phyloP scores from a whole-genome alignment of 2,888 invertebrate genomes.

The Strigamia crassipes region DNA sequence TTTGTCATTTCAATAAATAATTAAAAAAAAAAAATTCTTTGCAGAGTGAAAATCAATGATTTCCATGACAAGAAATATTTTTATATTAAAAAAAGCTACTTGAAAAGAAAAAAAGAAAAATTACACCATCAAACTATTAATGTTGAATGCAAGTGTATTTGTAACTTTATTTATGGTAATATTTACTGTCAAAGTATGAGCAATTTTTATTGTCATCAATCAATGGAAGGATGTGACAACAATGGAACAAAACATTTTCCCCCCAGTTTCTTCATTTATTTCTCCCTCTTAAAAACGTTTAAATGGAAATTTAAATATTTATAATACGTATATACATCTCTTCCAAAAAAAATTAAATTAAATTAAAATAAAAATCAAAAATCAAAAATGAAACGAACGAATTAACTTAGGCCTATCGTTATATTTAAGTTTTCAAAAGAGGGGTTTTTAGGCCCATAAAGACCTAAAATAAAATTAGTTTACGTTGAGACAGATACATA shows the following conservation, averaged over 20 bases:
- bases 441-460: neutral
- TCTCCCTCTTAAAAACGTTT: neutral
- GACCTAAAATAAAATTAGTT: neutral
- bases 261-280: neutral
- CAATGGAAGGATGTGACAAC: constrained; percentile 42
- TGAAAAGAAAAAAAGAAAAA: neutral
- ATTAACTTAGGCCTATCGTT: constrained; percentile 19
- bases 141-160: constrained; percentile 19
- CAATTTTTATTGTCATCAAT: constrained; percentile 42
- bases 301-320: constrained; percentile 27
- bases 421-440: constrained; percentile 6
- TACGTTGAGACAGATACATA: constrained; percentile 24
- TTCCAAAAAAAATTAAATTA: neutral
- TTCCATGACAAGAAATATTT: too few relatives aligned
- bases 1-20: too few relatives aligned
- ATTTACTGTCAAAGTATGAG: constrained; percentile 41
- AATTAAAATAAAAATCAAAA: constrained; percentile 8
- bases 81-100: too few relatives aligned
- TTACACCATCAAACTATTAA: neutral
- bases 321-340: constrained; percentile 28
- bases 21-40: too few relatives aligned
- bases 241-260: constrained; percentile 20
- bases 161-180: constrained; percentile 34
- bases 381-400: neutral
- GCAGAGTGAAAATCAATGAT: too few relatives aligned